These are phyloP conservation scores for Drosophila yooni DNA, from an alignment of 2,888 invertebrate species.

Conservation along the genomic window DNA sequence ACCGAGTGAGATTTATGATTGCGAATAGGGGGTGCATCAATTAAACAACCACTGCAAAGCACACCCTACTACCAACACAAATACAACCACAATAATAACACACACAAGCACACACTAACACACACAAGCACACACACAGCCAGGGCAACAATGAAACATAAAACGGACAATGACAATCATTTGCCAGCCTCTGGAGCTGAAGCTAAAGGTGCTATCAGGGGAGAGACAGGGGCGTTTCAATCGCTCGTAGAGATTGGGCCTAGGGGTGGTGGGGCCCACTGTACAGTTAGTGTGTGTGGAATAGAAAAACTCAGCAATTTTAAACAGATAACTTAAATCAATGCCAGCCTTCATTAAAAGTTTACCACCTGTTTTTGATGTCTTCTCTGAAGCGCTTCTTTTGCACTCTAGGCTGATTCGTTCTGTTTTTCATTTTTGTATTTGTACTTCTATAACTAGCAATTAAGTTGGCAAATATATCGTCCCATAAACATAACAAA, in stretches of 20 bases:
- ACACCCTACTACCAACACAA: slow-evolving; percentile 21
- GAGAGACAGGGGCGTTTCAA: slow-evolving; percentile 24
- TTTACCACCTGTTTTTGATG: not conserved
- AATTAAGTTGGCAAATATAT: slow-evolving; percentile 76
- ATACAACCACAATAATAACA: slow-evolving; percentile 1
- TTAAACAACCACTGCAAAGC: slow-evolving; percentile 41
- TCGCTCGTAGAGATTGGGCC: not conserved
- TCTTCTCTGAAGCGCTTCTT: not conserved
- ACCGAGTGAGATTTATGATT: slow-evolving; percentile 54
- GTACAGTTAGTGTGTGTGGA: not conserved
- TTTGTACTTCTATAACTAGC: slow-evolving; percentile 70
- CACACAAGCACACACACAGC: slow-evolving; percentile 1
- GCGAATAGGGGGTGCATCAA: slow-evolving; percentile 44
- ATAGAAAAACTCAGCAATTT: not conserved
- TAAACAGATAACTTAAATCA: not conserved
- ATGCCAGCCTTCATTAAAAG: not conserved
- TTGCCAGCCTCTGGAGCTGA: slow-evolving; percentile 34
- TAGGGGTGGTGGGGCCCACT: not conserved
- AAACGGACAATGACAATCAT: slow-evolving; percentile 58
- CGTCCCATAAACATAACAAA: slow-evolving; percentile 61
- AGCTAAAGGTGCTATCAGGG: slow-evolving; percentile 12
- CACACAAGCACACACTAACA: not conserved
- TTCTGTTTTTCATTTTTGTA: slow-evolving; percentile 10
- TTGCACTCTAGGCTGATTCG: not conserved
- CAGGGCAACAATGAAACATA: slow-evolving; percentile 45